phyloP scores from a whole-genome alignment of 2,888 invertebrate genomes.

The Bimastos eiseni region DNA sequence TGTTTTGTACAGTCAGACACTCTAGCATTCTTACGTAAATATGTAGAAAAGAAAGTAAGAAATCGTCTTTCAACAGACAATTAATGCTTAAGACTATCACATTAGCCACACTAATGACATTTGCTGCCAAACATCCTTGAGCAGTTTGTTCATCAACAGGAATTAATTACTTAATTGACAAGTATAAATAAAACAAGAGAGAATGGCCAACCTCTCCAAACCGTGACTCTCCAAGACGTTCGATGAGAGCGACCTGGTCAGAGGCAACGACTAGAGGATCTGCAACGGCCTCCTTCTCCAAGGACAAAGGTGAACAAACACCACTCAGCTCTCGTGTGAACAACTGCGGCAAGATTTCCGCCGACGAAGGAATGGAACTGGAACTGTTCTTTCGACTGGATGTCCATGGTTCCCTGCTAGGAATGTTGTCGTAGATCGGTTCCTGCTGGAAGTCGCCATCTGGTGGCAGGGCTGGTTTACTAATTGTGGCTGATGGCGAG shows the following conservation, averaged over 20 bases:
- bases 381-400: not conserved
- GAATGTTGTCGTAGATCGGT: conserved; percentile 1
- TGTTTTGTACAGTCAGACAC: too few relatives aligned
- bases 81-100: not conserved
- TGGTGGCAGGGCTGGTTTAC: not conserved
- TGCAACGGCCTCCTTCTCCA: not conserved
- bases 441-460: not conserved
- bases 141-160: not conserved
- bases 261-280: not conserved
- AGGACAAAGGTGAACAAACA: not conserved
- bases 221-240: conserved; percentile 4
- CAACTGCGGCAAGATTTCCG: not conserved
- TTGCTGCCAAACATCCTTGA: not conserved
- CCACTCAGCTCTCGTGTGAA: not conserved
- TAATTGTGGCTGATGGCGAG: not conserved
- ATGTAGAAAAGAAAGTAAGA: too few relatives aligned
- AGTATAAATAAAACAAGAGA: not conserved
- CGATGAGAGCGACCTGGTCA: not conserved
- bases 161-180: not conserved
- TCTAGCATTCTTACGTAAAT: too few relatives aligned
- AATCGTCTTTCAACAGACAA: not conserved
- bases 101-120: not conserved
- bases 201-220: conserved; percentile 1
- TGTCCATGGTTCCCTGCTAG: conserved; percentile 4
- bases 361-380: not conserved